Base-by-base conservation (phyloP, 2,797 vertebrate genomes). In the Sciurus carolinensis region DNA sequence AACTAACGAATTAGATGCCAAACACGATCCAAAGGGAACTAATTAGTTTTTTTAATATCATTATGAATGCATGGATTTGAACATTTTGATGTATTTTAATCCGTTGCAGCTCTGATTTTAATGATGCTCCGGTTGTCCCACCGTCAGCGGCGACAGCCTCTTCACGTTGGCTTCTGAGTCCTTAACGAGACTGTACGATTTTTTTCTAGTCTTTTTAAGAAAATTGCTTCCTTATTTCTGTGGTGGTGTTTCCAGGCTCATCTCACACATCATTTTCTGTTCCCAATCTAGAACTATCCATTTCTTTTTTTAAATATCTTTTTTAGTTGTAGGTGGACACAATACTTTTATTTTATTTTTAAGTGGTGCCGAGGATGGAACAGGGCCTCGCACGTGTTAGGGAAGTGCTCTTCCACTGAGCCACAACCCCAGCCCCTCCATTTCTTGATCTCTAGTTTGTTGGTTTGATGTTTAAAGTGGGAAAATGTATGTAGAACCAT, bases 291-390 rank as follows among this genome's bases (percentile, higher is more conserved):
- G 72, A 84, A 54, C 24, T 54, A 90, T 28, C 1, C 67, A 64
- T 57, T 62, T 95, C 75, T 89, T 84, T 95, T 75, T 89, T 84
- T n/a, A 44, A 79, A 47, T 47, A 47, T 47, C 7, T 47, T 47
- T 47, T 47, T 47, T 47, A 47, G 44, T 47, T 47, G 44, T 47
- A 47, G 44, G 44, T 47, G 44, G 44, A 47, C 44, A 47, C 44
- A 5, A 39, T 47, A 47, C 9, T 9, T 47, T 47, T 47, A 8
- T 47, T 47, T 47, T 47, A 47, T 47, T 47, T 47, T 47, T 47
- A 47, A 7, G 44, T 47, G 44, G 44, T 47, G 44, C 44, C 5
- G 44, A 47, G 44, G 44, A 47, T 47, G 7, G 9, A 47, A 47
- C 44, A 47, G 44, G 44, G 44, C 44, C 44, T 47, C 44, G 9